Conservation (phyloP, 2,113 vertebrate species). For the Amphilophus citrinellus region DNA sequence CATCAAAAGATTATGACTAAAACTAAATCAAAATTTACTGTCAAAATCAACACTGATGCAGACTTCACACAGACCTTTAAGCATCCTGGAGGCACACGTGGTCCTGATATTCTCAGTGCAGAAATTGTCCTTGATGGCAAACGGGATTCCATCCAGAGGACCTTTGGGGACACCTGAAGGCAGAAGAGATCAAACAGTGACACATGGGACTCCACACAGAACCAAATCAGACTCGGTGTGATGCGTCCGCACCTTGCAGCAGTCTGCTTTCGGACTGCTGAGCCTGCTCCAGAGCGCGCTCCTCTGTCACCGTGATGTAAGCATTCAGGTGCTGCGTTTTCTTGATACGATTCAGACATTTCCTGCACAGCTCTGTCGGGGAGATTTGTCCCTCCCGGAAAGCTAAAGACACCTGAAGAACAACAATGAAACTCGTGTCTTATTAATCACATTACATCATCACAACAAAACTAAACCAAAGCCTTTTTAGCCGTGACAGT, state of each 20-base stretch:
- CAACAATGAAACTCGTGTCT: background rate
- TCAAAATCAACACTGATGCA: accelerated
- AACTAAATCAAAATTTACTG: too few relatives aligned
- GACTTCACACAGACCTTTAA: slow-evolving; percentile 84
- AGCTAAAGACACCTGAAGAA: slow-evolving; percentile 86
- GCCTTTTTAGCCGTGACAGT: background rate
- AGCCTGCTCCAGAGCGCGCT: slow-evolving; percentile 89
- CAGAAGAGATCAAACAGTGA: background rate
- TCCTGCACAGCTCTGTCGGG: slow-evolving; percentile 90
- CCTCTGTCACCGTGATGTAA: slow-evolving; percentile 89
- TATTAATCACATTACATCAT: background rate
- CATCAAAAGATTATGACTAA: too few relatives aligned
- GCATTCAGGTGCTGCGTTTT: slow-evolving; percentile 90
- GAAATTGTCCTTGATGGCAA: slow-evolving; percentile 98
- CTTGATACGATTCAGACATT: slow-evolving; percentile 87
- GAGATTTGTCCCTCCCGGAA: slow-evolving; percentile 86
- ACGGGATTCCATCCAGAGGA: slow-evolving; percentile 92
- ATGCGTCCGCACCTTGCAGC: slow-evolving; percentile 77
- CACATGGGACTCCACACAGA: background rate
- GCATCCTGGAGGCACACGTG: slow-evolving; percentile 95
- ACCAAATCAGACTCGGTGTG: background rate
- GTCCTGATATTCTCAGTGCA: slow-evolving; percentile 90
- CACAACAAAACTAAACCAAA: background rate
- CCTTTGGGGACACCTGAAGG: slow-evolving; percentile 85
- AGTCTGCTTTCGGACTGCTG: slow-evolving; percentile 87